A percentile compares a stretch with the other conserved stretches of the same genome.
Evolutionary conservation across 2,888 invertebrate species (phyloP).

Genomic region (Hemistola chrysoprasaria): DNA sequence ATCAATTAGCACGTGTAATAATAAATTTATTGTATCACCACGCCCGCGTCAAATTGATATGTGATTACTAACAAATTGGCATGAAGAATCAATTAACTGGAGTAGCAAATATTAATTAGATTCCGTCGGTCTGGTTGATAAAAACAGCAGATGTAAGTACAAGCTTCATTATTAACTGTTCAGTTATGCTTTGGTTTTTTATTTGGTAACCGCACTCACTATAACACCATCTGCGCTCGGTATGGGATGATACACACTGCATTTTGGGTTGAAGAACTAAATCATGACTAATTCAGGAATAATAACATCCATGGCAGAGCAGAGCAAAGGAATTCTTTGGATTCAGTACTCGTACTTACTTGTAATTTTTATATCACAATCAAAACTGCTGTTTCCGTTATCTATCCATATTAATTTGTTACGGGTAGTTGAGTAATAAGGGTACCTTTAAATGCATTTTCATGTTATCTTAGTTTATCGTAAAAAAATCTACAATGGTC

Average conservation of each 20-base stretch:
- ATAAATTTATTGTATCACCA: slow-evolving; percentile 34
- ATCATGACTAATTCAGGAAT: too few relatives aligned
- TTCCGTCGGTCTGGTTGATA: slow-evolving; percentile 62
- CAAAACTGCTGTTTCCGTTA: too few relatives aligned
- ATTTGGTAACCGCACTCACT: slow-evolving; percentile 63
- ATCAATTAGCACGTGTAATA: slow-evolving; percentile 8
- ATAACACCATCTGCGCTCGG: slow-evolving; percentile 71
- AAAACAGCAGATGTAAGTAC: slow-evolving; percentile 75
- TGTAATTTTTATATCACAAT: too few relatives aligned
- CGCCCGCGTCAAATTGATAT: slow-evolving; percentile 45
- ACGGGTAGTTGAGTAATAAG: too few relatives aligned
- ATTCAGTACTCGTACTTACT: too few relatives aligned
- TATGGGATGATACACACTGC: slow-evolving; percentile 49
- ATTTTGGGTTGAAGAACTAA: not conserved
- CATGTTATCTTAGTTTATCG: too few relatives aligned
- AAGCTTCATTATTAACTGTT: slow-evolving; percentile 71
- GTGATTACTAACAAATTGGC: slow-evolving; percentile 57
- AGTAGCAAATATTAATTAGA: slow-evolving; percentile 71
- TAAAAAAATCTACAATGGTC: too few relatives aligned
- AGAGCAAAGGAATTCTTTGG: too few relatives aligned
- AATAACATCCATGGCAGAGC: too few relatives aligned
- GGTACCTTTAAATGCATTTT: too few relatives aligned
- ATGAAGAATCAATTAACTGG: slow-evolving; percentile 68
- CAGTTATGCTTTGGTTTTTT: slow-evolving; percentile 63
- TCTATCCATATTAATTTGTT: too few relatives aligned